A percentile compares a stretch with the other conserved stretches of the same genome.
These are phyloP conservation scores for Phrynocephalus versicolor DNA, from an alignment of 2,113 vertebrate genomes.

Conservation along the genomic window DNA sequence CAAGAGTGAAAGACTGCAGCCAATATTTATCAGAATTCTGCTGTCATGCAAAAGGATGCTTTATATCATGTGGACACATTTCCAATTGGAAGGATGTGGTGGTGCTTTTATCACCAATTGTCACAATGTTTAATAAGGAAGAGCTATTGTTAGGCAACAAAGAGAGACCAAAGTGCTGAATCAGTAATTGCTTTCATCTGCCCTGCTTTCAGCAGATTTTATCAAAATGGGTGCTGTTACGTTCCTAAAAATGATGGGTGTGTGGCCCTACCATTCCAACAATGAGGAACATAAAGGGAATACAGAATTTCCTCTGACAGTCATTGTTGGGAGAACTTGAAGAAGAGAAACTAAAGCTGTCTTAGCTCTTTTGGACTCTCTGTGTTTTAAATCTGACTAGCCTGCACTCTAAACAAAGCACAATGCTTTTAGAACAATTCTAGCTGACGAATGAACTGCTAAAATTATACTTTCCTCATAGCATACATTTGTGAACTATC, in stretches of 20 bases:
- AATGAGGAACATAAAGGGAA: slow-evolving; percentile 8
- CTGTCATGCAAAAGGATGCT: neutral
- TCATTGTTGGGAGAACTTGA: neutral
- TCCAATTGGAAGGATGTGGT: slow-evolving; percentile 45
- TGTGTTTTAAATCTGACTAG: too few relatives aligned
- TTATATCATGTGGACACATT: slow-evolving; percentile 25
- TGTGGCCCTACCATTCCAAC: slow-evolving; percentile 4
- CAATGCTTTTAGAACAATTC: too few relatives aligned
- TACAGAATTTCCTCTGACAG: neutral
- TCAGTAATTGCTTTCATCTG: slow-evolving; percentile 47
- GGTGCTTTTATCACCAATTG: slow-evolving; percentile 47
- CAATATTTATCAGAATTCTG: neutral
- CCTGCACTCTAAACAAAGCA: too few relatives aligned
- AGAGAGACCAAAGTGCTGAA: slow-evolving; percentile 42
- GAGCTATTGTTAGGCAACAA: slow-evolving; percentile 37
- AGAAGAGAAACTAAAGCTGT: neutral
- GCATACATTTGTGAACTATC: neutral
- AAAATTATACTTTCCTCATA: too few relatives aligned
- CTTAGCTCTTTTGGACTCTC: too few relatives aligned
- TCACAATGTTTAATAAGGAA: slow-evolving; percentile 54
- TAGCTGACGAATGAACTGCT: too few relatives aligned
- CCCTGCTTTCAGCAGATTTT: slow-evolving; percentile 24
- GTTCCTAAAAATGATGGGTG: neutral
- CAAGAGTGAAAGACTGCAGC: neutral
- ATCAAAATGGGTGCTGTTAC: neutral